These are phyloP conservation scores for Mus minutoides DNA, from an alignment of 2,797 vertebrate genomes.

Conservation along the genomic window DNA sequence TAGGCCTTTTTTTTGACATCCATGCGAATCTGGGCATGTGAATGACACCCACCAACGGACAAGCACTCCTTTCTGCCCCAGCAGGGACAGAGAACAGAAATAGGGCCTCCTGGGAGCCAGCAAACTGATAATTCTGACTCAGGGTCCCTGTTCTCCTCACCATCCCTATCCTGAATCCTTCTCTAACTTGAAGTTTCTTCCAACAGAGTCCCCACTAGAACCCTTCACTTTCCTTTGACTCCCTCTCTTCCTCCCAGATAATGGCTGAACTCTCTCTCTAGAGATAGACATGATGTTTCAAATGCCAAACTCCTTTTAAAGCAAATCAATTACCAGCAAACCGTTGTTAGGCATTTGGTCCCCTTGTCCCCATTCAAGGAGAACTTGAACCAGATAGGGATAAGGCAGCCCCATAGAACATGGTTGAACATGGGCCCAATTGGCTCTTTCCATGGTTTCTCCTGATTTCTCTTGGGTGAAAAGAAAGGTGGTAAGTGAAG, in stretches of 20 bases:
- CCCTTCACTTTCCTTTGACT: background rate
- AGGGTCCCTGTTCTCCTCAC: accelerated
- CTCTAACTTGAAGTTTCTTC: slow-evolving; percentile 8
- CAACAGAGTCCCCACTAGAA: background rate
- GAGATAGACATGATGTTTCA: background rate
- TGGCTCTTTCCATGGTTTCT: background rate
- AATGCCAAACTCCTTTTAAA: background rate
- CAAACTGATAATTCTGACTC: background rate
- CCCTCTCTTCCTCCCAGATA: too few species aligned
- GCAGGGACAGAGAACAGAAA: background rate
- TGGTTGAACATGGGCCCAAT: accelerated
- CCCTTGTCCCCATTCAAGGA: background rate
- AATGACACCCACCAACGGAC: background rate
- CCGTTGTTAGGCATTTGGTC: background rate
- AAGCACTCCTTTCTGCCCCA: background rate
- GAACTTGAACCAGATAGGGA: background rate
- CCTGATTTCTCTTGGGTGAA: background rate
- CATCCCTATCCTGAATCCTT: background rate
- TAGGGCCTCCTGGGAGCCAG: background rate
- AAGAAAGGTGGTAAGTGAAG: background rate
- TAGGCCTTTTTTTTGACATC: background rate
- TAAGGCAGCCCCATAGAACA: background rate
- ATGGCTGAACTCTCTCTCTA: background rate
- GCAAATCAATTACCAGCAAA: background rate
- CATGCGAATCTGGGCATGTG: background rate